phyloP scores from a whole-genome alignment of 2,888 invertebrate species.

The Lasius platythorax region DNA sequence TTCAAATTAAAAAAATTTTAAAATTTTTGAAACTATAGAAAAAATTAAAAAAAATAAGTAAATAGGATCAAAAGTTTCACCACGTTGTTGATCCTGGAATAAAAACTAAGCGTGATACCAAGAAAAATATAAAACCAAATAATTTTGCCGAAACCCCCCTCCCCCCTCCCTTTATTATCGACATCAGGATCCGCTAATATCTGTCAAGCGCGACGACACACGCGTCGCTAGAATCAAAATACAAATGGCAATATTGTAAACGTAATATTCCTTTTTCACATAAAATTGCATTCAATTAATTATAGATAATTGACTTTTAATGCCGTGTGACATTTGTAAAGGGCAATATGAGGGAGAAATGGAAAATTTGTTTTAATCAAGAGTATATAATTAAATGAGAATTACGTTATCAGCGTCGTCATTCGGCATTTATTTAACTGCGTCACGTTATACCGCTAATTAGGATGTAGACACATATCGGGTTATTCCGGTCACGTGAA shows the following conservation, averaged over 20 bases:
- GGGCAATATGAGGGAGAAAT: not conserved
- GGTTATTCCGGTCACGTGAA: conserved; percentile 62
- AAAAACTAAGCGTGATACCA: too few relatives aligned
- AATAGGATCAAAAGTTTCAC: too few relatives aligned
- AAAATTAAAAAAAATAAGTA: too few relatives aligned
- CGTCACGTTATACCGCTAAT: not conserved
- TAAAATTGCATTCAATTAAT: not conserved
- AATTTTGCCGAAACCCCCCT: too few relatives aligned
- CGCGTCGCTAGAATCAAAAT: not conserved
- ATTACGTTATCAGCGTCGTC: not conserved
- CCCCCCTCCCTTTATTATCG: too few relatives aligned
- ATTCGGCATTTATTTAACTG: not conserved
- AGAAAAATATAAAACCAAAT: too few relatives aligned
- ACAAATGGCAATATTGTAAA: not conserved
- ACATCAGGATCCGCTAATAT: too few relatives aligned
- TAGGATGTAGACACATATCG: conserved; percentile 40
- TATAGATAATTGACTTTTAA: not conserved
- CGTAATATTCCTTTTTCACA: not conserved
- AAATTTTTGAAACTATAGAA: too few relatives aligned
- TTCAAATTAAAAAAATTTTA: too few relatives aligned
- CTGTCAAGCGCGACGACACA: not conserved
- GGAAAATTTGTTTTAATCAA: not conserved
- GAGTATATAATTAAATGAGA: not conserved
- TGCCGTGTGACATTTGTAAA: not conserved
- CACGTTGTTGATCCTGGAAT: too few relatives aligned